phyloP scores from a whole-genome alignment of 1,140 invertebrate species.

The Eufriesea mexicana region DNA sequence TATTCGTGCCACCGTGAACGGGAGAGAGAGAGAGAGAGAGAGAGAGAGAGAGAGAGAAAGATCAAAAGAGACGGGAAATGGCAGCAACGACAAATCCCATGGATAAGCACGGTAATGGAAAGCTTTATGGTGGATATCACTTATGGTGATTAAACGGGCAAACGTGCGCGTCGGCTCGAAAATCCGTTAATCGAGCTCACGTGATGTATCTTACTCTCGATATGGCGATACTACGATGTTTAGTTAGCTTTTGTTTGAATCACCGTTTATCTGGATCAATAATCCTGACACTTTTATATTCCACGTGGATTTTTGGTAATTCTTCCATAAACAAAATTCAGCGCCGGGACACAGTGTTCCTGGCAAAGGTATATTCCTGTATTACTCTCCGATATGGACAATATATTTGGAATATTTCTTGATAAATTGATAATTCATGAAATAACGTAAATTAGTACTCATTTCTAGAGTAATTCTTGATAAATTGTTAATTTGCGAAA shows the following conservation, averaged over 20 bases:
- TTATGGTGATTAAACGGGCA: constrained; percentile 51
- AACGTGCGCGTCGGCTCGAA: neutral
- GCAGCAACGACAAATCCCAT: constrained; percentile 7
- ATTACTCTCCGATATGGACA: no score
- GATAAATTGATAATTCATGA: no score
- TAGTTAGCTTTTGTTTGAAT: neutral
- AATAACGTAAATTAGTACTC: no score
- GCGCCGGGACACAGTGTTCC: no score
- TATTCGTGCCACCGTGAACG: constrained; percentile 40
- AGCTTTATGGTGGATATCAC: constrained; percentile 53
- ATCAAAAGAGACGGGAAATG: neutral
- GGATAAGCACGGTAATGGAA: constrained; percentile 47
- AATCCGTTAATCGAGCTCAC: neutral
- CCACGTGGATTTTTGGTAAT: no score
- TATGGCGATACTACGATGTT: neutral
- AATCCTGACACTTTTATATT: no score
- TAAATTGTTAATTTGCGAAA: no score
- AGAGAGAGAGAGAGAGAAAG: neutral
- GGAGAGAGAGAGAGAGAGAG: neutral
- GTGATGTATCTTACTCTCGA: constrained; percentile 3
- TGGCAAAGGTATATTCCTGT: no score
- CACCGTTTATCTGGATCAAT: no score
- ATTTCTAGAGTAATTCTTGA: no score
- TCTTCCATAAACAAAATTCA: no score
- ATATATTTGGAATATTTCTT: no score